phyloP scores from a whole-genome alignment of 2,888 invertebrate genomes.

The Drosophila quasianomalipes region DNA sequence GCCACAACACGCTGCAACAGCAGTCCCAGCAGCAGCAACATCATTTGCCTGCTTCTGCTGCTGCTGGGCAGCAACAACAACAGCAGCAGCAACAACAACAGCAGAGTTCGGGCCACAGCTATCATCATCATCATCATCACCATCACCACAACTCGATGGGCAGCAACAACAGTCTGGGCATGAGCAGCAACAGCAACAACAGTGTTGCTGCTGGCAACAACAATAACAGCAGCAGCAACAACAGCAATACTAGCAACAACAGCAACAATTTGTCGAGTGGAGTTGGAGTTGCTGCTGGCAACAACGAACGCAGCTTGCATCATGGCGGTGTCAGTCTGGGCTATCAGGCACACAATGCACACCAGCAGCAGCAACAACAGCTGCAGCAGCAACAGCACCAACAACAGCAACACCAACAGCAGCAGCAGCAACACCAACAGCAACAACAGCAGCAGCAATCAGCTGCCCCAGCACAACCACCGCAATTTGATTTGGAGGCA shows the following conservation, averaged over 20 bases:
- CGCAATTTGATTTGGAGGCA: slow-evolving; percentile 92
- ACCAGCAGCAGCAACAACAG: slow-evolving; percentile 58
- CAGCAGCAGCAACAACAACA: slow-evolving; percentile 61
- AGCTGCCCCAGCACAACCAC: slow-evolving; percentile 85
- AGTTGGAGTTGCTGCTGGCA: slow-evolving; percentile 41
- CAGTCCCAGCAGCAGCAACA: slow-evolving; percentile 66
- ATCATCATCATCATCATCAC: slow-evolving; percentile 67
- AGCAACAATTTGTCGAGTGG: slow-evolving; percentile 54
- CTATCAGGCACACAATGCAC: slow-evolving; percentile 75
- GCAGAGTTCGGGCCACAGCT: slow-evolving; percentile 59
- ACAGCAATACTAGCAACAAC: slow-evolving; percentile 13
- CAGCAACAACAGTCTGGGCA: slow-evolving; percentile 60
- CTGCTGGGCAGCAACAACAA: slow-evolving; percentile 54
- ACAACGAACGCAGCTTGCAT: slow-evolving; percentile 61
- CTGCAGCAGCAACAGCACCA: slow-evolving; percentile 76
- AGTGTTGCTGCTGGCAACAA: slow-evolving; percentile 33
- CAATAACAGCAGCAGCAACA: slow-evolving; percentile 22
- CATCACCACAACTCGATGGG: slow-evolving; percentile 62
- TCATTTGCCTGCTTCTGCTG: slow-evolving; percentile 46
- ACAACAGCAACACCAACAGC: slow-evolving; percentile 69
- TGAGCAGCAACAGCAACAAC: slow-evolving; percentile 31
- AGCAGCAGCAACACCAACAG: slow-evolving; percentile 54
- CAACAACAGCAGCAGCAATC: slow-evolving; percentile 82
- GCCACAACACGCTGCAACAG: slow-evolving; percentile 54
- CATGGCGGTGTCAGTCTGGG: slow-evolving; percentile 56